phyloP scores from a whole-genome alignment of 2,797 vertebrate genomes.

The Hephaestus fuliginosus region DNA sequence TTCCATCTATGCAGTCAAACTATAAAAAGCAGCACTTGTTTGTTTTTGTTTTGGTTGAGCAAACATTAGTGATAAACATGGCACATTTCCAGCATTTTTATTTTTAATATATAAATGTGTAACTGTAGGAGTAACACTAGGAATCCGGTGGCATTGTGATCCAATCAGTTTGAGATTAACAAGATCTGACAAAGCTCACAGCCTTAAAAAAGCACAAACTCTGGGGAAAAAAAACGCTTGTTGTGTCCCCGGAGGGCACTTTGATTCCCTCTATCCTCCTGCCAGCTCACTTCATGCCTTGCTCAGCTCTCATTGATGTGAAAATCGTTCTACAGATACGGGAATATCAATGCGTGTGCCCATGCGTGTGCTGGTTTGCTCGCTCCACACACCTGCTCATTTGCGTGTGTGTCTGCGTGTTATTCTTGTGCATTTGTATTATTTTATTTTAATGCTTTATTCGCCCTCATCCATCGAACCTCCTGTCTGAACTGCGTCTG shows the following conservation, averaged over 20 bases:
- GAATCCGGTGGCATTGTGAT: constrained; percentile 54
- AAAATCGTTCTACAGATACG: constrained; percentile 68
- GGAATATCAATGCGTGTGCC: constrained; percentile 68
- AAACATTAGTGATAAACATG: background rate
- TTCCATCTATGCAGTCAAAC: background rate
- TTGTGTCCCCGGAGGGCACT: constrained; percentile 67
- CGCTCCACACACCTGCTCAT: constrained; percentile 70
- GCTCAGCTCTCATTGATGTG: constrained; percentile 77
- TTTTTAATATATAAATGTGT: background rate
- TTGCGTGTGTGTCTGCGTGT: constrained; percentile 45
- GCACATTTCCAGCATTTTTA: constrained; percentile 13
- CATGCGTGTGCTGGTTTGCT: constrained; percentile 35
- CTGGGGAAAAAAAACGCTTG: constrained; percentile 33
- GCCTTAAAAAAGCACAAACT: constrained; percentile 72
- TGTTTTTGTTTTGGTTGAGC: constrained; percentile 7
- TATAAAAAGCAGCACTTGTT: background rate
- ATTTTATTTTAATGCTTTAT: constrained; percentile 66
- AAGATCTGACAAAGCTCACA: constrained; percentile 72
- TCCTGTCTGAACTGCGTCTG: constrained; percentile 70
- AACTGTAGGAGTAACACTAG: constrained; percentile 8
- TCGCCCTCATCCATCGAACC: constrained; percentile 53
- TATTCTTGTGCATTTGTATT: constrained; percentile 27
- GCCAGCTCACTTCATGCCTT: constrained; percentile 79
- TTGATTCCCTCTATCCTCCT: constrained; percentile 74
- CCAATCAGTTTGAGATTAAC: constrained; percentile 72